Conservation (phyloP, 1,140 invertebrate genomes). For the Ceratoteleas bidentatus region DNA sequence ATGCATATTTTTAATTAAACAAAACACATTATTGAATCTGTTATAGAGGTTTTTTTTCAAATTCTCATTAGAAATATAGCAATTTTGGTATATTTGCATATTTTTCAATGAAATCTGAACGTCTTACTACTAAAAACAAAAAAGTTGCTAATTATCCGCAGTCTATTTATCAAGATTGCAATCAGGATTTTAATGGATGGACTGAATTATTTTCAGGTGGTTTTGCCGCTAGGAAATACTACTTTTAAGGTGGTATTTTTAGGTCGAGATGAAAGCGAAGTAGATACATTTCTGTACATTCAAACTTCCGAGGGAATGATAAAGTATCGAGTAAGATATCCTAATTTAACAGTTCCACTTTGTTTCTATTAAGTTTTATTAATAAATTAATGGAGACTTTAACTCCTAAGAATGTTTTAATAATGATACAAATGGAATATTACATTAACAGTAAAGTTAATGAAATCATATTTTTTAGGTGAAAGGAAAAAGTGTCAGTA, state of each 20-base stretch:
- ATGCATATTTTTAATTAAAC: neutral
- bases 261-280: conserved; percentile 92
- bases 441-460: too few relatives aligned
- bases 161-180: neutral
- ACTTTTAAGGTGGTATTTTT: conserved; percentile 97
- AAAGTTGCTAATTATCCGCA: neutral
- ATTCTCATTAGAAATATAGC: too few relatives aligned
- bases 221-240: conserved; percentile 94
- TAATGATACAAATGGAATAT: too few relatives aligned
- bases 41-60: too few relatives aligned
- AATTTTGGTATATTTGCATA: too few relatives aligned
- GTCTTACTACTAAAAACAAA: neutral
- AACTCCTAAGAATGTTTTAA: too few relatives aligned
- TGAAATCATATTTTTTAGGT: too few relatives aligned
- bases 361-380: too few relatives aligned
- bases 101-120: neutral
- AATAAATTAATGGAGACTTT: too few relatives aligned
- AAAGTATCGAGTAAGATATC: conserved; percentile 86
- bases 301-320: conserved; percentile 95
- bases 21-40: too few relatives aligned
- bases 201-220: conserved; percentile 83
- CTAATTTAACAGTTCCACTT: conserved; percentile 15
- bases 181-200: neutral
- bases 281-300: conserved; percentile 94
- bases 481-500: too few relatives aligned